A percentile compares a stretch with the other conserved stretches of the same genome.
Evolutionary conservation across 2,797 vertebrate species (phyloP).

Genomic region (Scleropages formosus): DNA sequence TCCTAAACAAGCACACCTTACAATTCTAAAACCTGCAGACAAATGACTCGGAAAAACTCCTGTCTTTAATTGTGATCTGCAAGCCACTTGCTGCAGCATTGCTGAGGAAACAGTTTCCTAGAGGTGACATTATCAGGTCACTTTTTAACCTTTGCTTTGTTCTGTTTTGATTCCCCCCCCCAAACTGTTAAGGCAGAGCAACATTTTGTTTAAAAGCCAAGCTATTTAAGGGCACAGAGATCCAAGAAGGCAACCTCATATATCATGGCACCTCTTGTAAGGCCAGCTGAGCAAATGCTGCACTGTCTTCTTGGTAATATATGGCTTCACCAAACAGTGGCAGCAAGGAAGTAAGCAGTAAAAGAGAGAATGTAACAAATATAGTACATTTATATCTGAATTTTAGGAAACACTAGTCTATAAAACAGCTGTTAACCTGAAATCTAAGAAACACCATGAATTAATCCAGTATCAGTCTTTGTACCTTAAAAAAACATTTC

Average conservation of each 20-base stretch:
- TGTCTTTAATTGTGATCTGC: constrained; percentile 28
- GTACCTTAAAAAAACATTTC: too few relatives aligned
- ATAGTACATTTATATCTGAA: too few relatives aligned
- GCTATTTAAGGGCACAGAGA: background rate
- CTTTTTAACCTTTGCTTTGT: constrained; percentile 21
- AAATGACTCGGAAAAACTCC: background rate
- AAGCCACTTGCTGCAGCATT: constrained; percentile 20
- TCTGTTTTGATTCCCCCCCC: background rate
- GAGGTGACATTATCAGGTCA: constrained; percentile 29
- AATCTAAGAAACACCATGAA: too few relatives aligned
- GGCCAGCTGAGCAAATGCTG: too few relatives aligned
- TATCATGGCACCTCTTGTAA: background rate
- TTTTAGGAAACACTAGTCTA: too few relatives aligned
- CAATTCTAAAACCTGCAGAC: background rate
- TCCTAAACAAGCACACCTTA: background rate
- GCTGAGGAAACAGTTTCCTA: constrained; percentile 36
- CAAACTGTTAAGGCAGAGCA: constrained; percentile 11
- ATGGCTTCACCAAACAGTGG: too few relatives aligned
- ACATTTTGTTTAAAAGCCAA: background rate
- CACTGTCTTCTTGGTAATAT: too few relatives aligned
- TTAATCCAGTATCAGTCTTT: too few relatives aligned
- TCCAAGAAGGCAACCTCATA: too few relatives aligned
- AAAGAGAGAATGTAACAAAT: too few relatives aligned
- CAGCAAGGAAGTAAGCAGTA: too few relatives aligned
- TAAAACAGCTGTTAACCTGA: too few relatives aligned